Percentiles rank a stretch among this genome's conserved stretches.
Conservation (phyloP, 1,140 invertebrate species). For the Bombus waltoni region DNA sequence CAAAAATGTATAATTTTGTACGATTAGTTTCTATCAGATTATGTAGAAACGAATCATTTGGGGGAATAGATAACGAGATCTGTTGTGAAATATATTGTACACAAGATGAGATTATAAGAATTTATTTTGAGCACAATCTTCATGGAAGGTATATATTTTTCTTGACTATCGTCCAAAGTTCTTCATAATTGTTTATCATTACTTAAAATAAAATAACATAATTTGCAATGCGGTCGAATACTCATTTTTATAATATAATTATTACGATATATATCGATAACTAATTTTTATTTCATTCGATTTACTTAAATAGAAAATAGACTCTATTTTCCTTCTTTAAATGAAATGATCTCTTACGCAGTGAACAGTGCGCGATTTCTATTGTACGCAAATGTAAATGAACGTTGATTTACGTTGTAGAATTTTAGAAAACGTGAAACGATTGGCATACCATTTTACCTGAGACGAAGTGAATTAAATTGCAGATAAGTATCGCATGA, state of each 20-base stretch:
- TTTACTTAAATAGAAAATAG: background rate
- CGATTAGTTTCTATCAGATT: background rate
- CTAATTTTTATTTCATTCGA: background rate
- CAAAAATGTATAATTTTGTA: background rate
- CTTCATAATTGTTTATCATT: background rate
- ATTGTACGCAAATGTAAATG: background rate
- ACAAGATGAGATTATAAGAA: conserved; percentile 10
- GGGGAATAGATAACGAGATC: background rate
- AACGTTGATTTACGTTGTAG: background rate
- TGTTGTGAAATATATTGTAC: conserved; percentile 25
- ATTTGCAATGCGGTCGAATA: conserved; percentile 3
- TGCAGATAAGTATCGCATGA: conserved; percentile 7
- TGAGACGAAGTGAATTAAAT: background rate
- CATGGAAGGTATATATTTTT: conserved; percentile 30
- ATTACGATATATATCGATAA: background rate
- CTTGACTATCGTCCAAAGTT: background rate
- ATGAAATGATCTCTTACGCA: background rate
- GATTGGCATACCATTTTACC: background rate
- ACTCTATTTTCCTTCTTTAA: background rate
- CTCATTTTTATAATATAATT: conserved; percentile 7
- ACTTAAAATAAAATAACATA: conserved; percentile 2
- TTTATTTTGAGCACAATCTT: conserved; percentile 34
- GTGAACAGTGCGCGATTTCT: background rate
- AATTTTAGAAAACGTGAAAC: background rate
- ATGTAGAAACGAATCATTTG: background rate